These are phyloP conservation scores for Leptinotarsa peninsularis DNA, from an alignment of 2,888 invertebrate species.

Conservation along the genomic window DNA sequence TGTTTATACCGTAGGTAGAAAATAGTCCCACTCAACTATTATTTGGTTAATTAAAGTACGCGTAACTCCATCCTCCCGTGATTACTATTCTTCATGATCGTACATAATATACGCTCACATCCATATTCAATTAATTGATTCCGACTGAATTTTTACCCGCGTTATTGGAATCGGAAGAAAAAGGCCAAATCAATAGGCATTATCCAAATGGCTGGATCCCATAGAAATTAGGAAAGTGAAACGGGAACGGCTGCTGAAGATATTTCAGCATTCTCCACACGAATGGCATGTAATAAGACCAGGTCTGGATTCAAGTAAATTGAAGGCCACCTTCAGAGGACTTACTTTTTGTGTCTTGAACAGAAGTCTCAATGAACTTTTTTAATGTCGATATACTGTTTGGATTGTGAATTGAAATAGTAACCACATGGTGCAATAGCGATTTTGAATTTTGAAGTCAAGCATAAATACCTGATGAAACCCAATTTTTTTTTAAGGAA, in stretches of 20 bases:
- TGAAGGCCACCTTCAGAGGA: too few species aligned
- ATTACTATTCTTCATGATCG: not conserved
- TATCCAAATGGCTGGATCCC: conserved; percentile 55
- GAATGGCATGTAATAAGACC: conserved; percentile 45
- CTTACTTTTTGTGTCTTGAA: too few species aligned
- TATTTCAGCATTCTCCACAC: conserved; percentile 52
- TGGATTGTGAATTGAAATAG: too few species aligned
- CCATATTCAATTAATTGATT: conserved; percentile 19
- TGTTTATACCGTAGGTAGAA: not conserved
- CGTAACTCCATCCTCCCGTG: not conserved
- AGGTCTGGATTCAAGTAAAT: conserved; percentile 19
- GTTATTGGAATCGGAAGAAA: conserved; percentile 37
- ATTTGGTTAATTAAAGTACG: not conserved
- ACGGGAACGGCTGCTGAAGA: conserved; percentile 47
- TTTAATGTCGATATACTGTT: too few species aligned
- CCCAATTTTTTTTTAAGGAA: too few species aligned
- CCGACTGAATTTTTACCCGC: conserved; percentile 22
- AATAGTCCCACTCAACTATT: not conserved
- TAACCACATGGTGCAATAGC: too few species aligned
- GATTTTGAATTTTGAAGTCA: too few species aligned
- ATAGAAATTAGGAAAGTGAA: conserved; percentile 56
- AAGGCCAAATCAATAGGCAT: conserved; percentile 53
- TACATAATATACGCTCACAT: conserved; percentile 10
- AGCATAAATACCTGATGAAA: too few species aligned
- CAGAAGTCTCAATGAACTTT: too few species aligned